Evolutionary conservation across 2,888 invertebrate genomes (phyloP).

Genomic region (Synergus itoensis): DNA sequence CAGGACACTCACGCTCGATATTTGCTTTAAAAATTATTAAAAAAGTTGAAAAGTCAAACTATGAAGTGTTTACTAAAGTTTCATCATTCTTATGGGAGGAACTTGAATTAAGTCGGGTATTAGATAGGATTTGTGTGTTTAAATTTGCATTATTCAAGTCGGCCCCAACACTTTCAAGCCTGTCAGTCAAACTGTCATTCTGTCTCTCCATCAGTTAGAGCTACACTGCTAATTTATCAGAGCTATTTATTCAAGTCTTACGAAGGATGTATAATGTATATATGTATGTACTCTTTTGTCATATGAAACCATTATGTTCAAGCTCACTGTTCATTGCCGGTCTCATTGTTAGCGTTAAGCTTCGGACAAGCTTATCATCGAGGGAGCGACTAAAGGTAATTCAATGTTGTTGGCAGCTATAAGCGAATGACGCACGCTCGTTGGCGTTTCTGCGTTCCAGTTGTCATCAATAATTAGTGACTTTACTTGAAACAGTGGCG

Average conservation of each 20-base stretch:
- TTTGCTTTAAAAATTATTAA: too few relatives aligned
- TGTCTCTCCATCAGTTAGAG: background rate
- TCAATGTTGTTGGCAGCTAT: slow-evolving; percentile 3
- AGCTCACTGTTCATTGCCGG: background rate
- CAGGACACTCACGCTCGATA: too few relatives aligned
- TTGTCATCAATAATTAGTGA: slow-evolving; percentile 3
- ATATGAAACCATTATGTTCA: background rate
- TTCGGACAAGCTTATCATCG: background rate
- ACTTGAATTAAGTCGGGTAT: too few relatives aligned
- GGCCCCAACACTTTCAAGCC: background rate
- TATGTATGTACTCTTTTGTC: background rate
- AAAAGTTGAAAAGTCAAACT: too few relatives aligned
- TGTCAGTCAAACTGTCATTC: background rate
- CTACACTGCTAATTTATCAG: background rate
- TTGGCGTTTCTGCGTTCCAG: background rate
- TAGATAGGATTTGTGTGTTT: background rate
- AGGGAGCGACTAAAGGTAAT: background rate
- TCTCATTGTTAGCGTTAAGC: background rate
- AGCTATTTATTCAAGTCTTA: background rate
- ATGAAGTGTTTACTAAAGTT: too few relatives aligned
- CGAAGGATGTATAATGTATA: background rate
- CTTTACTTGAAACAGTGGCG: background rate
- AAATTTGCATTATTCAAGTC: background rate
- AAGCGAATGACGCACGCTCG: background rate
- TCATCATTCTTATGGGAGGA: too few relatives aligned